A percentile compares a stretch with the other conserved stretches of the same genome.
Evolutionary conservation across 2,888 invertebrate genomes (phyloP).

Genomic region (Meteorus cinctellus): DNA sequence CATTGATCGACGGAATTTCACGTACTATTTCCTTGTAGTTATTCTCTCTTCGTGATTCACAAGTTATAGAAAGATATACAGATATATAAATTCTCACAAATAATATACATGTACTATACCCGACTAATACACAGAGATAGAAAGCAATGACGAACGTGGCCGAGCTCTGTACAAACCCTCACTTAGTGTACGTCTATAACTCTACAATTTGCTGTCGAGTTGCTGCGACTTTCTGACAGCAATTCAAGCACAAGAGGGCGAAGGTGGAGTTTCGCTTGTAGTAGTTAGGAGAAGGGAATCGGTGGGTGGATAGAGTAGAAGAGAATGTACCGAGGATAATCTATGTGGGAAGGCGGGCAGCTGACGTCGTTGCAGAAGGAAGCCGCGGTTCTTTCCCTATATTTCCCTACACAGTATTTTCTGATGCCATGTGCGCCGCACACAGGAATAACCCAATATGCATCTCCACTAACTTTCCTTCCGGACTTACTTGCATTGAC

Average conservation of each 20-base stretch:
- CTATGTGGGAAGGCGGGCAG: constrained; percentile 66
- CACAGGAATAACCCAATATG: constrained; percentile 39
- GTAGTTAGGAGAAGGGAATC: constrained; percentile 41
- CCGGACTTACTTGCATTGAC: constrained; percentile 30
- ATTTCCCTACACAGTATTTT: constrained; percentile 47
- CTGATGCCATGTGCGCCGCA: constrained; percentile 23
- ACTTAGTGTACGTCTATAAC: constrained; percentile 39
- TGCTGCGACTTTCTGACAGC: constrained; percentile 36
- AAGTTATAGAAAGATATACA: constrained; percentile 54
- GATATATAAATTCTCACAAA: background rate
- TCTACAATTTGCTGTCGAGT: constrained; percentile 48
- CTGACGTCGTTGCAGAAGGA: constrained; percentile 57
- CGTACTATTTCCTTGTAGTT: constrained; percentile 57
- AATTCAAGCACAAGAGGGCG: constrained; percentile 30
- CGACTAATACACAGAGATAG: background rate
- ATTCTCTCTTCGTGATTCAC: constrained; percentile 59
- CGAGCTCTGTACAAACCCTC: constrained; percentile 3
- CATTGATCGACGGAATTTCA: constrained; percentile 52
- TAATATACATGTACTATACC: background rate
- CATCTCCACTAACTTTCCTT: constrained; percentile 31
- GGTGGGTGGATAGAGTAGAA: constrained; percentile 46
- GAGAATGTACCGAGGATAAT: constrained; percentile 64
- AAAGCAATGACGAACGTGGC: constrained; percentile 2
- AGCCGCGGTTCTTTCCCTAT: constrained; percentile 55
- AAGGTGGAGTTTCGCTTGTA: constrained; percentile 39